phyloP scores from a whole-genome alignment of 2,797 vertebrate species.

The Eleutherodactylus coqui region DNA sequence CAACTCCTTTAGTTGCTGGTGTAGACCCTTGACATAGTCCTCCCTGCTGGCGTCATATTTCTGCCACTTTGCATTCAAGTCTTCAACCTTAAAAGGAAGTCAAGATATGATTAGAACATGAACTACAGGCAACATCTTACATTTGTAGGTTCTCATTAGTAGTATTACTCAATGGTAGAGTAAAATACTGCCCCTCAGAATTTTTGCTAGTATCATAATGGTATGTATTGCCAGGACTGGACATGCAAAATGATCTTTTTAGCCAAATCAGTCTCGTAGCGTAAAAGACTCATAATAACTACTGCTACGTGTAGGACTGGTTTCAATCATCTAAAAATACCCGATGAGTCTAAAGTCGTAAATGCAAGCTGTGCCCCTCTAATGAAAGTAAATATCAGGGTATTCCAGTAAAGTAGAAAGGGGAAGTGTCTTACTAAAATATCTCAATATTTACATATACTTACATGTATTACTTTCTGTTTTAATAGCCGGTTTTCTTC shows the following conservation, averaged over 20 bases:
- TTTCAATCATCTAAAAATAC: not conserved
- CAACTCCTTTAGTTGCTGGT: slow-evolving; percentile 80
- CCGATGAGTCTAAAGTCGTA: not conserved
- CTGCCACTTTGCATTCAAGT: slow-evolving; percentile 92
- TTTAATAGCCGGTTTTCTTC: slow-evolving; percentile 88
- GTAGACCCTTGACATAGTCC: slow-evolving; percentile 85
- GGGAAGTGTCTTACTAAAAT: slow-evolving; percentile 44
- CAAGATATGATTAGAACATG: not conserved
- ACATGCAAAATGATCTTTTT: not conserved
- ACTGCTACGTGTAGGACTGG: not conserved
- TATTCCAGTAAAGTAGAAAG: slow-evolving; percentile 41
- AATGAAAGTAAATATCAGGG: slow-evolving; percentile 25
- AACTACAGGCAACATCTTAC: not conserved
- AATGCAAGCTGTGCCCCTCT: not conserved
- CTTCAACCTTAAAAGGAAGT: slow-evolving; percentile 82
- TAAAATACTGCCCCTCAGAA: not conserved
- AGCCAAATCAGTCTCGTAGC: not conserved
- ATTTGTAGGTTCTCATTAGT: not conserved
- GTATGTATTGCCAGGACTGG: not conserved
- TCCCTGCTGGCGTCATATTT: slow-evolving; percentile 91
- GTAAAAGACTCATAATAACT: not conserved
- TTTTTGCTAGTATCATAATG: not conserved
- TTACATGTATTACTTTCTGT: slow-evolving; percentile 88
- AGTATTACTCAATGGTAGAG: too few species aligned
- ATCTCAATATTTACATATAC: slow-evolving; percentile 67